These are phyloP conservation scores for Promerops cafer DNA, from an alignment of 2,113 vertebrate species.

Conservation along the genomic window DNA sequence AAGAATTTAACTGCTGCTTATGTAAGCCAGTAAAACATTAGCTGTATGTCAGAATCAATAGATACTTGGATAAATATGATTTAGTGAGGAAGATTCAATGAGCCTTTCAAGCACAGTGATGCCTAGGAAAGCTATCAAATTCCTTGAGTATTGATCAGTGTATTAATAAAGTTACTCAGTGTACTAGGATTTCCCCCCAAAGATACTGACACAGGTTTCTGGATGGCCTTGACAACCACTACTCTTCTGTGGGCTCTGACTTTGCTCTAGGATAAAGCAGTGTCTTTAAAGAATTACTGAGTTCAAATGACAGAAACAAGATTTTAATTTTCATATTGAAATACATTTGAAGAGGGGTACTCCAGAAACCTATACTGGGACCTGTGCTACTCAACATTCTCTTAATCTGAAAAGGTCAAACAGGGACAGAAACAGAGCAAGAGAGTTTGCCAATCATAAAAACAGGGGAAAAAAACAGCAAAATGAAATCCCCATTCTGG, in stretches of 20 bases:
- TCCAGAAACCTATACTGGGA: background rate
- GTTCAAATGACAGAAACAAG: background rate
- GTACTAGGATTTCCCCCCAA: background rate
- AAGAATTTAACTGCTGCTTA: background rate
- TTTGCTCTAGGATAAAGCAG: background rate
- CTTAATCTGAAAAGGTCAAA: background rate
- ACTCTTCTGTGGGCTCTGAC: background rate
- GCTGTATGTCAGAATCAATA: background rate
- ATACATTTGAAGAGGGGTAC: background rate
- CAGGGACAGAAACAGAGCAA: background rate
- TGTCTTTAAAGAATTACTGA: background rate
- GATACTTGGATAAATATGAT: background rate
- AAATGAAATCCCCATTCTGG: background rate
- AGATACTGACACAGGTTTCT: background rate
- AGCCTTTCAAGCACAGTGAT: background rate
- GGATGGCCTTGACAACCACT: background rate
- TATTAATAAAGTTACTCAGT: background rate
- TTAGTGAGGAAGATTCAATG: background rate
- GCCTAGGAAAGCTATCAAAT: background rate
- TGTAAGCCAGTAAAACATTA: background rate
- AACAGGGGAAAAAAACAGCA: accelerated
- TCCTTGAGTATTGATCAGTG: background rate
- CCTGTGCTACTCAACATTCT: background rate
- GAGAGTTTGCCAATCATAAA: background rate
- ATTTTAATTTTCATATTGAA: background rate